Conservation (phyloP, 2,797 vertebrate genomes). For the Streptopelia turtur region DNA sequence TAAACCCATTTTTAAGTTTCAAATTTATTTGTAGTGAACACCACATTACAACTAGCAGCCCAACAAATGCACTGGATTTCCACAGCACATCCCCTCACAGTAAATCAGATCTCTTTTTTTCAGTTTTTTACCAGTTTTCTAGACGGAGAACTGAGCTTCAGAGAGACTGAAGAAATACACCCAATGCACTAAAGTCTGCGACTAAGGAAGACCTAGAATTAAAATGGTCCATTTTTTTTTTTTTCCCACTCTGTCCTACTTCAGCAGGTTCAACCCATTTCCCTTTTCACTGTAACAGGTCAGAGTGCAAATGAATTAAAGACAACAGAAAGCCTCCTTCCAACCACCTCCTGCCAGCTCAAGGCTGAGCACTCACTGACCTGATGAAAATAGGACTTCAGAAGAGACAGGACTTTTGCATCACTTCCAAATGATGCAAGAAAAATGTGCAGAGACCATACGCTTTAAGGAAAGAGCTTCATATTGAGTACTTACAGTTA, state of each 20-base stretch:
- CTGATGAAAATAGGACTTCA: not conserved
- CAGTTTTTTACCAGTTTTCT: not conserved
- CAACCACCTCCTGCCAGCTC: not conserved
- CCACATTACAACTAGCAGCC: not conserved
- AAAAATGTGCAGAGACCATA: rapidly evolving
- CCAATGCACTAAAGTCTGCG: not conserved
- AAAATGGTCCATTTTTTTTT: not conserved
- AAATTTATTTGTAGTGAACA: not conserved
- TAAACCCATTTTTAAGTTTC: not conserved
- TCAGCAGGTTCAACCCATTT: not conserved
- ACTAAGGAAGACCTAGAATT: not conserved
- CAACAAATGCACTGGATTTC: not conserved
- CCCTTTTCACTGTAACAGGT: not conserved
- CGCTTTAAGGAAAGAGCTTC: not conserved
- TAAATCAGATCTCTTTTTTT: not conserved
- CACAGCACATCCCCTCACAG: not conserved
- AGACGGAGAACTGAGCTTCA: not conserved
- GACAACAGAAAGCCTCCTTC: not conserved
- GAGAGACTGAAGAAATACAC: not conserved
- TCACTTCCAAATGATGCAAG: not conserved
- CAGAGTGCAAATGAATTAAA: not conserved
- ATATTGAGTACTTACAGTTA: rapidly evolving
- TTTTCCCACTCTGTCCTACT: not conserved
- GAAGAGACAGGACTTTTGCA: not conserved
- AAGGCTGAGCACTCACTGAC: not conserved